Base-by-base conservation (phyloP, 23 tunicate genomes). In the Ciona savignyi region DNA sequence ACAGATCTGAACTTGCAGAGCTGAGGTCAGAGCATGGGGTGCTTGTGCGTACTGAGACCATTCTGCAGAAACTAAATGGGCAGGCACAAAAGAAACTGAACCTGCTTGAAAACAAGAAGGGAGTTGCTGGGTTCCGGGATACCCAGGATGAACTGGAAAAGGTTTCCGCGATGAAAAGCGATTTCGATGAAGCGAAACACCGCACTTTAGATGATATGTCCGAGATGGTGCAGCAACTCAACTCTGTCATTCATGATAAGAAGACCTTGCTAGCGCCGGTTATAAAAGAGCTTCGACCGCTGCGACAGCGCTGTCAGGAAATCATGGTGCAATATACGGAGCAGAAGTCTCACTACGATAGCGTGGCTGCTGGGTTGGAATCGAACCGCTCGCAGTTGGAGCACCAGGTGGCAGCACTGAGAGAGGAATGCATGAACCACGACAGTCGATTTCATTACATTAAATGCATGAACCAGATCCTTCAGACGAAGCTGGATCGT, bases 171-270 rank as follows among this genome's bases (percentile, higher is more conserved):
- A 80, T 79, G 83, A 91, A 91, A 64, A 91, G 97, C 28, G 90
- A 80, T 49, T 25, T 80, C 33, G 97, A 91, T 66, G 90, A 91
- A 2, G 68, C 67, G 27, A 91, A 91, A 71, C 90, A 84, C 32
- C 74, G 89, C 1, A 91, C 97, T 3, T 70, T 91, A 71, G 97
- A 91, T 51, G 97, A 91, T 66, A 91, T 91, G 97, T 84, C 90
- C 2, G 86, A 80, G 11, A 74, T 76, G 56, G 97, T 91, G 20
- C 75, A 84, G 24, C 85, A 88, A 26, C 83, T 91, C 33, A 82
- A 84, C 71, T 3, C 72, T 29, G 32, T 76, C 11, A 85, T 91
- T 9, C 61, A 71, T 4, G 86, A 84, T 65, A 91, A 85, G 32
- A 84, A 84, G 66, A 35, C 78, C n/a, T 70, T 79, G 32, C 72